A percentile compares a stretch with the other conserved stretches of the same genome.
Conservation (phyloP, 2,888 invertebrate genomes). For the Eristalis tenax region DNA sequence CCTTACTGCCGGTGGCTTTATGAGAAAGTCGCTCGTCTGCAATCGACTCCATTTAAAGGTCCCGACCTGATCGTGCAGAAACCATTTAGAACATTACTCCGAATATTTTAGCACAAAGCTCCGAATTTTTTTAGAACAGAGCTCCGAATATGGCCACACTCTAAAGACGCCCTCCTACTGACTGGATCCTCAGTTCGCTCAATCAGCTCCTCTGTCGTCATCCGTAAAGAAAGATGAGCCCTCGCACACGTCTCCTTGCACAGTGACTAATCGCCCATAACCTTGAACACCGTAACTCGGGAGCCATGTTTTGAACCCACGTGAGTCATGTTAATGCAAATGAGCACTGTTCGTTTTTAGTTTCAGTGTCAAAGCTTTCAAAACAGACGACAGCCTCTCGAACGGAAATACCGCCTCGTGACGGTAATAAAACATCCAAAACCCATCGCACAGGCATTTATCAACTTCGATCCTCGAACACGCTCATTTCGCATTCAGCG, state of each 20-base stretch:
- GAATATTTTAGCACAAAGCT: too few species aligned
- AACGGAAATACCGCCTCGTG: conserved; percentile 35
- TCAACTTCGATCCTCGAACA: not conserved
- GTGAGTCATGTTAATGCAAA: not conserved
- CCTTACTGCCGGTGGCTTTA: too few species aligned
- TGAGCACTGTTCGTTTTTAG: not conserved
- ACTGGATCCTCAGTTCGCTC: too few species aligned
- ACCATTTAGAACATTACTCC: too few species aligned
- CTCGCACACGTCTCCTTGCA: not conserved
- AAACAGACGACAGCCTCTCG: not conserved
- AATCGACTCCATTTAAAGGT: too few species aligned
- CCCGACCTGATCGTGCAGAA: too few species aligned
- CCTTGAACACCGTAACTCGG: not conserved
- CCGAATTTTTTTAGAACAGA: not conserved
- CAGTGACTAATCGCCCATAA: not conserved
- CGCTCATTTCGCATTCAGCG: not conserved
- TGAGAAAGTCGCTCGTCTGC: too few species aligned
- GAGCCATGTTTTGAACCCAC: not conserved
- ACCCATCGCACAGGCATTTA: conserved; percentile 10
- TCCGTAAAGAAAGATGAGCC: not conserved
- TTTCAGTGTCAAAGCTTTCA: not conserved
- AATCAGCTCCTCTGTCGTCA: too few species aligned
- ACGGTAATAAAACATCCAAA: conserved; percentile 21
- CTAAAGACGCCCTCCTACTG: too few species aligned
- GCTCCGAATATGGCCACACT: too few species aligned